phyloP scores from a whole-genome alignment of 35 echinoderm and acorn worm genomes.

The Ophiothrix spiculata region DNA sequence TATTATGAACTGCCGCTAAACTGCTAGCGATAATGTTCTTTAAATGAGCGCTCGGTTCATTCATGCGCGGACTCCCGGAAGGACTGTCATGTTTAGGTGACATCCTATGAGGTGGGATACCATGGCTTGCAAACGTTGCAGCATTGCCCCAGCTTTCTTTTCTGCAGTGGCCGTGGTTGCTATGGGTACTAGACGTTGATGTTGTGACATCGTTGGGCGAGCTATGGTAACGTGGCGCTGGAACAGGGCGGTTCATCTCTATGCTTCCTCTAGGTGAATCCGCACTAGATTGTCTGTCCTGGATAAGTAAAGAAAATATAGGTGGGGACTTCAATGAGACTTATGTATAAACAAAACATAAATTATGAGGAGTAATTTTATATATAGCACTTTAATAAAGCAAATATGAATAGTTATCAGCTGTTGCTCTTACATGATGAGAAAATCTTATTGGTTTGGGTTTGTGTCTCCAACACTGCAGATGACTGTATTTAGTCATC shows the following conservation, averaged over 20 bases:
- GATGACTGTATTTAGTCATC: too few relatives aligned
- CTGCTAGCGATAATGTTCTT: not conserved
- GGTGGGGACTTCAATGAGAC: constrained; percentile 15
- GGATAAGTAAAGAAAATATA: not conserved
- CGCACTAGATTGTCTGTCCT: constrained; percentile 19
- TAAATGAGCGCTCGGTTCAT: not conserved
- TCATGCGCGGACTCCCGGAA: not conserved
- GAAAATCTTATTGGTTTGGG: too few relatives aligned
- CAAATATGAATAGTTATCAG: too few relatives aligned
- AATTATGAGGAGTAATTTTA: too few relatives aligned
- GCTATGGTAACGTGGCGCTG: constrained; percentile 8
- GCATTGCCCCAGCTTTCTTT: not conserved
- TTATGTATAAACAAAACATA: not conserved
- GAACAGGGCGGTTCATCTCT: constrained; percentile 26
- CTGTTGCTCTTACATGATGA: too few relatives aligned
- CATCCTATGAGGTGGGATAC: constrained; percentile 14
- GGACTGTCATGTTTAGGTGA: constrained; percentile 19
- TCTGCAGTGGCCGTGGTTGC: constrained; percentile 20
- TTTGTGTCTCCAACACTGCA: not conserved
- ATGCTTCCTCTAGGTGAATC: constrained; percentile 36
- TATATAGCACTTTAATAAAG: too few relatives aligned
- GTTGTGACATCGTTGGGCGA: not conserved
- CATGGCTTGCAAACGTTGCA: constrained; percentile 16
- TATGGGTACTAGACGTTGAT: not conserved
- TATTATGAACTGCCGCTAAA: not conserved